A percentile compares a stretch with the other conserved stretches of the same genome.
phyloP scores from a whole-genome alignment of 30 jellyfish, hydroid and myxozoan species.

The Pseudorhiza aurosa region DNA sequence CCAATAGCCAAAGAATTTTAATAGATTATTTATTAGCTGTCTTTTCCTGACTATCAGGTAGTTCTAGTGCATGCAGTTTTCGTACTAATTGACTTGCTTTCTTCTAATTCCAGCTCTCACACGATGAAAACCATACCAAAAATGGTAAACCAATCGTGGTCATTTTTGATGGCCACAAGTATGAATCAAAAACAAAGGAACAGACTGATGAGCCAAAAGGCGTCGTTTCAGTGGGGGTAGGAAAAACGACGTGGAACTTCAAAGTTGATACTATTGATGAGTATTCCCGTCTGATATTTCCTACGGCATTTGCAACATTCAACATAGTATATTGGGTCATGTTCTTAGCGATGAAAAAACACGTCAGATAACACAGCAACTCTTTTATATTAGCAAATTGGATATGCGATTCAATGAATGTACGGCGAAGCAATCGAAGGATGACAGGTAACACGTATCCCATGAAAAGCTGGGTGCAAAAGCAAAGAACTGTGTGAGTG shows the following conservation, averaged over 20 bases:
- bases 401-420: too few relatives aligned
- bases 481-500: too few relatives aligned
- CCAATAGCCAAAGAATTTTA: too few relatives aligned
- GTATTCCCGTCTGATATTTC: constrained; percentile 85
- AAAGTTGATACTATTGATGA: constrained; percentile 91
- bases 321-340: constrained; percentile 94
- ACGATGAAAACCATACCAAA: constrained; percentile 57
- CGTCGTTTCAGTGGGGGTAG: constrained; percentile 44
- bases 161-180: constrained; percentile 79
- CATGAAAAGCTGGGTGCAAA: too few relatives aligned
- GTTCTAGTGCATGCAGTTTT: too few relatives aligned
- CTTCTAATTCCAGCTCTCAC: constrained; percentile 37
- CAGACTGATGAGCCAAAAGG: constrained; percentile 55
- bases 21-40: too few relatives aligned
- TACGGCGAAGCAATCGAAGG: too few relatives aligned
- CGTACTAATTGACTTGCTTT: too few relatives aligned
- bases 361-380: neutral
- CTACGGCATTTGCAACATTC: constrained; percentile 87
- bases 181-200: constrained; percentile 33
- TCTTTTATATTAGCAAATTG: too few relatives aligned
- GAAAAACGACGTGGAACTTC: constrained; percentile 68
- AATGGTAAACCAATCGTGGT: constrained; percentile 85
- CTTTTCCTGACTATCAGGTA: too few relatives aligned
- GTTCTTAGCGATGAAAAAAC: constrained; percentile 78
- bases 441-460: too few relatives aligned